These are phyloP conservation scores for Nemopilema nomurai DNA, from an alignment of 30 jellyfish, hydroid and myxozoan species.

Conservation along the genomic window DNA sequence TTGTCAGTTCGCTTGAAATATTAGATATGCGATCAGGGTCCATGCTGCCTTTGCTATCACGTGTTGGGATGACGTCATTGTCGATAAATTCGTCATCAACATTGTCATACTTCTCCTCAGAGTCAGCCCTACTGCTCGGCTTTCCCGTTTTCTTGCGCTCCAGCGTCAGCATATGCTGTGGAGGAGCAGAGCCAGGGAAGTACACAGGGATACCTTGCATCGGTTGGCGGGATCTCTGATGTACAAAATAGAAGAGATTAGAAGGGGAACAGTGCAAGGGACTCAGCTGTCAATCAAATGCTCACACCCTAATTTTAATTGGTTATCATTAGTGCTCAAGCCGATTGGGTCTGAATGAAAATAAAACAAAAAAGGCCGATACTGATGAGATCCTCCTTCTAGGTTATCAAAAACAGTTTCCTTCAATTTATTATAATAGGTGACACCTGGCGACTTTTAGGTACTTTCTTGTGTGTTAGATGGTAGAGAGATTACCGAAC, in stretches of 20 bases:
- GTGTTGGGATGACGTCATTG: conserved; percentile 38
- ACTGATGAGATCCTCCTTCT: too few species aligned
- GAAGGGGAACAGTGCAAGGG: background rate
- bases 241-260: background rate
- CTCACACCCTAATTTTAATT: too few species aligned
- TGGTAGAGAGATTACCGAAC: too few species aligned
- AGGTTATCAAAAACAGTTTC: too few species aligned
- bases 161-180: conserved; percentile 90
- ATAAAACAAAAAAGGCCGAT: too few species aligned
- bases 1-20: conserved; percentile 82
- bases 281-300: too few species aligned
- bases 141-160: conserved; percentile 63
- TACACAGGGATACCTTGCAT: conserved; percentile 87
- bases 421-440: too few species aligned
- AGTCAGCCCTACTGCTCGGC: conserved; percentile 16
- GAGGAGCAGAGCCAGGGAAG: conserved; percentile 94
- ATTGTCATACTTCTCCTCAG: conserved; percentile 54
- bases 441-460: too few species aligned
- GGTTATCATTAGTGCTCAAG: too few species aligned
- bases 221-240: conserved; percentile 22
- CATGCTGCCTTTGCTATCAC: conserved; percentile 62
- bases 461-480: too few species aligned
- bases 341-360: too few species aligned
- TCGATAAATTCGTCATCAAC: conserved; percentile 17
- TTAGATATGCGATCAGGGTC: conserved; percentile 89